These are phyloP conservation scores for Acropora tenuis DNA, from an alignment of 64 coral and sea anemone species.

Conservation along the genomic window DNA sequence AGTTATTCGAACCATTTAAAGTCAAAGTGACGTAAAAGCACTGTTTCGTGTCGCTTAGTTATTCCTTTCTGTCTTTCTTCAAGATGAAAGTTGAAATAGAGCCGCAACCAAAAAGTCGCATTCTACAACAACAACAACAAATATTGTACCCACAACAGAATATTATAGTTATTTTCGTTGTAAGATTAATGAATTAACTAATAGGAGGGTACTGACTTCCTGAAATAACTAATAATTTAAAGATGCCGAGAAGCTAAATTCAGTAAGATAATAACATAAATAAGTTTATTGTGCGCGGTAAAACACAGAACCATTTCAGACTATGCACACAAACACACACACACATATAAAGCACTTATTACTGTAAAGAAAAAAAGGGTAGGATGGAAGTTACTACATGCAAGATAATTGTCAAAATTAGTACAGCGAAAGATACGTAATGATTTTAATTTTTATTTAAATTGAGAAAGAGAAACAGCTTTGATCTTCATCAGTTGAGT, in stretches of 20 bases:
- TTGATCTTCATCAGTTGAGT: too few relatives aligned
- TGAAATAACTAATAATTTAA: too few relatives aligned
- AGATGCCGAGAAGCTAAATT: too few relatives aligned
- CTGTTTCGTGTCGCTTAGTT: neutral
- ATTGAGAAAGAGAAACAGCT: neutral
- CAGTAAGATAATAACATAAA: too few relatives aligned
- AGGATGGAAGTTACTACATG: neutral
- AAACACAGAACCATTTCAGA: too few relatives aligned
- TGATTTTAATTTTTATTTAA: conserved; percentile 1
- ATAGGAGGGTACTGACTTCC: too few relatives aligned
- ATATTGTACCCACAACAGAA: neutral
- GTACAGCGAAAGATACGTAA: neutral
- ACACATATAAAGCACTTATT: neutral
- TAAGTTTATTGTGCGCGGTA: too few relatives aligned
- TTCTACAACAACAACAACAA: neutral
- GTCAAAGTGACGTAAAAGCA: neutral
- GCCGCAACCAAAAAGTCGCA: neutral
- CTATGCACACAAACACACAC: too few relatives aligned
- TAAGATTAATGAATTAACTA: too few relatives aligned
- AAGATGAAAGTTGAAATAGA: neutral
- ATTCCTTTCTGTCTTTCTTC: neutral
- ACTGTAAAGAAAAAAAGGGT: neutral
- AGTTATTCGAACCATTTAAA: conserved; percentile 19
- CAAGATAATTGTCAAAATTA: neutral
- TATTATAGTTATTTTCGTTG: too few relatives aligned